These are phyloP conservation scores for Endotricha flammealis DNA, from an alignment of 2,888 invertebrate genomes.

Conservation along the genomic window DNA sequence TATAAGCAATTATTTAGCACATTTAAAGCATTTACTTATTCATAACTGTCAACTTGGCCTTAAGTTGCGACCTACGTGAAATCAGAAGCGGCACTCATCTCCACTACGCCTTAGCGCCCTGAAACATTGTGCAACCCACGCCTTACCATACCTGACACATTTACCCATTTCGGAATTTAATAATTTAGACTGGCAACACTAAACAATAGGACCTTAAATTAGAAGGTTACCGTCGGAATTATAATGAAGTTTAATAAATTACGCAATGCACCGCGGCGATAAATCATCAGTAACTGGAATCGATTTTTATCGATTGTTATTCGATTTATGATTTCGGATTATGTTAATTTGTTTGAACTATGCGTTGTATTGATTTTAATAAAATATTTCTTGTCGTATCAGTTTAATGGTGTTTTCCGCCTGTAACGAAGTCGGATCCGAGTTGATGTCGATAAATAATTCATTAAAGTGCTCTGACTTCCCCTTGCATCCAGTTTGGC, in stretches of 20 bases:
- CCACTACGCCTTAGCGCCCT: slow-evolving; percentile 49
- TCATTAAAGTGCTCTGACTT: slow-evolving; percentile 49
- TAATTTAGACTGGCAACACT: slow-evolving; percentile 55
- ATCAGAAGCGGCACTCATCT: slow-evolving; percentile 52
- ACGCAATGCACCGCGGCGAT: slow-evolving; percentile 29
- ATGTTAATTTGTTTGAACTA: background rate
- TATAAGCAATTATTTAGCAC: slow-evolving; percentile 45
- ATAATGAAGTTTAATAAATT: slow-evolving; percentile 35
- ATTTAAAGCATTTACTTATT: slow-evolving; percentile 45
- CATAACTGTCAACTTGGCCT: slow-evolving; percentile 64
- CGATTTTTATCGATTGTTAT: slow-evolving; percentile 8
- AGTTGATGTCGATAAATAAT: slow-evolving; percentile 58
- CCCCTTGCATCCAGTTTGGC: slow-evolving; percentile 65
- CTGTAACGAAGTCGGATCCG: slow-evolving; percentile 24
- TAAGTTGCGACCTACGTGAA: slow-evolving; percentile 60
- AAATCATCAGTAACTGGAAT: slow-evolving; percentile 8
- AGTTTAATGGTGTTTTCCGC: slow-evolving; percentile 4
- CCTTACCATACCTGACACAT: slow-evolving; percentile 54
- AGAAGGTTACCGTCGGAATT: slow-evolving; percentile 48
- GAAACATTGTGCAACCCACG: slow-evolving; percentile 57
- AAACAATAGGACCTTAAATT: slow-evolving; percentile 64
- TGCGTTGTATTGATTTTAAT: background rate
- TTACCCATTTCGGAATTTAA: slow-evolving; percentile 60
- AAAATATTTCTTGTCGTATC: background rate
- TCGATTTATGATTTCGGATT: slow-evolving; percentile 8